Percentiles rank a stretch among this genome's conserved stretches.
These are phyloP conservation scores for Nyleta sp. DNA, from an alignment of 2,888 invertebrate genomes.

Conservation along the genomic window DNA sequence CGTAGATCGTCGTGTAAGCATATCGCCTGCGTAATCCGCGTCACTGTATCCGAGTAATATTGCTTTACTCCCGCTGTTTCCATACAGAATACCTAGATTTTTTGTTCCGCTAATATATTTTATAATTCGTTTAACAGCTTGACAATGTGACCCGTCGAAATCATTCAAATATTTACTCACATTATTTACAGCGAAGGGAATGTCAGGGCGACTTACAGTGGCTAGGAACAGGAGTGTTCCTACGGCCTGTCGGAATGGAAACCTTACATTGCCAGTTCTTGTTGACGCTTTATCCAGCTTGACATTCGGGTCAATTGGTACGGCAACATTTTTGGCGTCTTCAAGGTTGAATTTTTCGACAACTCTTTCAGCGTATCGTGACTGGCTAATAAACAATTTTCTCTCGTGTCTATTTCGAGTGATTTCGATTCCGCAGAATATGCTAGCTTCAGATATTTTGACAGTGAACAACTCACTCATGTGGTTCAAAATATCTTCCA, in stretches of 20 bases:
- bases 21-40: constrained; percentile 2
- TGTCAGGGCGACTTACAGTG: constrained; percentile 55
- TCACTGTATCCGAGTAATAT: constrained; percentile 2
- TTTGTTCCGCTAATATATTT: constrained; percentile 55
- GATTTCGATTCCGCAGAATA: constrained; percentile 53
- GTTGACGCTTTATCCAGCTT: too few relatives aligned
- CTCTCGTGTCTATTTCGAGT: constrained; percentile 8
- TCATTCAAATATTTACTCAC: constrained; percentile 47
- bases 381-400: constrained; percentile 57
- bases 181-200: constrained; percentile 55
- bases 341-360: constrained; percentile 47
- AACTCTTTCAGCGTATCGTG: constrained; percentile 41
- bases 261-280: not conserved
- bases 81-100: constrained; percentile 58
- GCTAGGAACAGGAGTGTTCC: constrained; percentile 57
- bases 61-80: not conserved
- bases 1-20: not conserved
- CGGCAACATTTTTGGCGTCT: constrained; percentile 38
- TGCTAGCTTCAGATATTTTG: constrained; percentile 18
- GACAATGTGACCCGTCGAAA: constrained; percentile 54
- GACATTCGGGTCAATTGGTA: constrained; percentile 22
- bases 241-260: constrained; percentile 42
- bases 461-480: constrained; percentile 4
- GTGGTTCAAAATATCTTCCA: constrained; percentile 1
- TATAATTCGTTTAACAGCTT: constrained; percentile 57